These are phyloP conservation scores for Dermatemys mawii DNA, from an alignment of 2,113 vertebrate species.

Conservation along the genomic window DNA sequence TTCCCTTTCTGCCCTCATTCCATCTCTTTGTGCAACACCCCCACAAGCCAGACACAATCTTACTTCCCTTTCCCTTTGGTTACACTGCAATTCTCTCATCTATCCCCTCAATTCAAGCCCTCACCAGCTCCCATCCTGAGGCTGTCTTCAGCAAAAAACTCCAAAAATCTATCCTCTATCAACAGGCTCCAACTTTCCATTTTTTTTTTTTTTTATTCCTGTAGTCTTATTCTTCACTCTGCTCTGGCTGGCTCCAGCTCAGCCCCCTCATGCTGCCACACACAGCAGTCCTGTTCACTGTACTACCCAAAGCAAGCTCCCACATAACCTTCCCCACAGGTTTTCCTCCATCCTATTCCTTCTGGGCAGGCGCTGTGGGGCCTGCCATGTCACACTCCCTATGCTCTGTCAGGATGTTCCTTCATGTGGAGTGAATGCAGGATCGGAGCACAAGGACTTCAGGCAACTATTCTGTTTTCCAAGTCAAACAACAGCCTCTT, in stretches of 20 bases:
- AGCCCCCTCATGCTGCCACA: not conserved
- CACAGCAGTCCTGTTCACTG: not conserved
- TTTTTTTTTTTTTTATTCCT: not conserved
- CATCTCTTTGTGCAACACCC: not conserved
- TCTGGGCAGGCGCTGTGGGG: not conserved
- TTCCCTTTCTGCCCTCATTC: not conserved
- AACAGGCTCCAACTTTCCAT: not conserved
- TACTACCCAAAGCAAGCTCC: not conserved
- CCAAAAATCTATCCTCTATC: not conserved
- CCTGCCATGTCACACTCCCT: not conserved
- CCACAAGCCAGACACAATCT: accelerated
- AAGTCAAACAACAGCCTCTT: not conserved
- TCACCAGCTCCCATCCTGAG: not conserved
- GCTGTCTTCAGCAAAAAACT: not conserved
- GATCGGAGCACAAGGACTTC: not conserved
- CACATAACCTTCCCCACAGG: not conserved
- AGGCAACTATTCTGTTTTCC: accelerated
- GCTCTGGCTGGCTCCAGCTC: not conserved
- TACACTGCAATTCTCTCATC: not conserved
- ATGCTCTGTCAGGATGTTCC: not conserved
- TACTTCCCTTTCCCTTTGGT: not conserved
- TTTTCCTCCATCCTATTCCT: not conserved
- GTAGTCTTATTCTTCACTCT: not conserved
- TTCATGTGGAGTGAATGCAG: not conserved
- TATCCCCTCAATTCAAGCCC: not conserved